Evolutionary conservation across 2,113 vertebrate genomes (phyloP), one percentile per base, ranked within the genome.

Genomic region (Rhegmatorhina hoffmannsi): DNA sequence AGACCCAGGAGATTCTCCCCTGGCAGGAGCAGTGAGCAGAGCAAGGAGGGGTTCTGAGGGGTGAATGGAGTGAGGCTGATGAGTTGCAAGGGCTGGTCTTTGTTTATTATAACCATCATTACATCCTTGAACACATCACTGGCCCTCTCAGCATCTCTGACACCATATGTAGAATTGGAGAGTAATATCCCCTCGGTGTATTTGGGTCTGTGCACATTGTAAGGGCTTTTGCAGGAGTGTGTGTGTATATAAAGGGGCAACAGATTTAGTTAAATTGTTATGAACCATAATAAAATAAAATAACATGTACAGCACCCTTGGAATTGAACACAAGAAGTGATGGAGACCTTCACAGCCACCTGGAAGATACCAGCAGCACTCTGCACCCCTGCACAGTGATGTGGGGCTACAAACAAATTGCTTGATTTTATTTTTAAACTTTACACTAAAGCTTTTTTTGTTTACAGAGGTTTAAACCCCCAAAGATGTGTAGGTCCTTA

Each of bases 101-200:
- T 0, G 2, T 67, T 36, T 52, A 5, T n/a, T 52, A 7, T 26
- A 40, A 56, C 46, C 0, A 0, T 52, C 6, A 10, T 40, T 29
- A 14, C 26, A 47, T 43, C 47, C 58, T 44, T n/a, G 58, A 52
- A 36, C 8, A 3, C 17, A 3, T 46, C 40, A 2, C 56, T 34
- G 25, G 13, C 18, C 25, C 40, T 36, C 59, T 86, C 66, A 72
- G 16, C 10, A 25, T 28, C 29, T 21, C 79, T 53, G 24, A 4
- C 33, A 25, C 4, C 16, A 1, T 7, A 21, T 64, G 1, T 17
- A 24, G 58, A 64, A 55, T 20, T 59, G 25, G 33, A 28, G 34
- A 43, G 14, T 25, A 49, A 46, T 50, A 34, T 33, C 69, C 17
- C 25, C 59, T 66, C 40, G 11, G 33, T n/a, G 33, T 36, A 9